These are phyloP conservation scores for Schlechtendalia chinensis DNA, from an alignment of 1,140 invertebrate genomes.

Conservation along the genomic window DNA sequence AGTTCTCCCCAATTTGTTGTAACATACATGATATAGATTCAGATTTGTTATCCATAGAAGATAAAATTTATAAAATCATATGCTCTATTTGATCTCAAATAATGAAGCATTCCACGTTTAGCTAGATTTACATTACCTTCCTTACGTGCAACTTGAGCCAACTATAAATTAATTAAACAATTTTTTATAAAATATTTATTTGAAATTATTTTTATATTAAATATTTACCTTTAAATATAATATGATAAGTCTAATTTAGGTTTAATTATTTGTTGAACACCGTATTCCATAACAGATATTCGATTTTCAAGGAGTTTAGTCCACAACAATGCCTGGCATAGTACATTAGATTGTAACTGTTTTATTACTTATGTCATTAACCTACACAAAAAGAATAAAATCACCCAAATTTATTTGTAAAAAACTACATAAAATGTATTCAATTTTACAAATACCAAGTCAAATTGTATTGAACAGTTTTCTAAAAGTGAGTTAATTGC, in stretches of 20 bases:
- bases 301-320: slow-evolving; percentile 58
- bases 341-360: slow-evolving; percentile 40
- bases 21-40: slow-evolving; percentile 37
- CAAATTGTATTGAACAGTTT: slow-evolving; percentile 17
- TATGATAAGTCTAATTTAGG: neutral
- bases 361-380: slow-evolving; percentile 34
- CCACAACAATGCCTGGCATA: slow-evolving; percentile 70
- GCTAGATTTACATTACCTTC: slow-evolving; percentile 76
- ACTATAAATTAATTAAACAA: slow-evolving; percentile 56
- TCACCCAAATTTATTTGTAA: neutral
- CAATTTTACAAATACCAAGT: slow-evolving; percentile 20
- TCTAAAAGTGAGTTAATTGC: slow-evolving; percentile 50
- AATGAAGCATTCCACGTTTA: slow-evolving; percentile 67
- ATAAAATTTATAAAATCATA: slow-evolving; percentile 52
- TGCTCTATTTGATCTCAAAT: slow-evolving; percentile 57
- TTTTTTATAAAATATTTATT: neutral
- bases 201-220: neutral
- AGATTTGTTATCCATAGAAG: slow-evolving; percentile 34
- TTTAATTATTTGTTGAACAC: slow-evolving; percentile 30
- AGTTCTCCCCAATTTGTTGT: slow-evolving; percentile 27
- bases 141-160: slow-evolving; percentile 74
- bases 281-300: neutral
- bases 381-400: no score
- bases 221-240: slow-evolving; percentile 46
- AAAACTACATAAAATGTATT: neutral